Base-by-base conservation (phyloP, 2,888 invertebrate species). In the Aelia acuminata region DNA sequence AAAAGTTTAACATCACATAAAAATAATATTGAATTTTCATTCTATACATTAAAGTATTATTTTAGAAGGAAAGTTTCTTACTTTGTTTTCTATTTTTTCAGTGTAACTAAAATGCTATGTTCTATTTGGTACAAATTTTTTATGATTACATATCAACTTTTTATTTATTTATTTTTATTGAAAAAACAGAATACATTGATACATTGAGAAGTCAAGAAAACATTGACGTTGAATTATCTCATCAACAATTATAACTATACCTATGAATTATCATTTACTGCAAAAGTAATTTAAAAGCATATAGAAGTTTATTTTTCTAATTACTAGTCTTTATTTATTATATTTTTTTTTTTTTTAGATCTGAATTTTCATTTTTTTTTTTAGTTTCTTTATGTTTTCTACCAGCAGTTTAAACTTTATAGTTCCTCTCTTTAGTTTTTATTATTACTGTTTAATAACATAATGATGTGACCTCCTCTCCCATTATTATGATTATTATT, bases 361-460 rank as follows among this genome's bases (percentile, higher is more conserved):
- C 80, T 80, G 80, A 80, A 11, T 10, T 43, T 43, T 80, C 39
- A 43, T 22, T 80, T 1, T 39, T 80, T 80, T 80, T n/a, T 80
- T 43, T 39, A 4, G 43, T 43, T 75, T 1, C 10, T 43, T 80
- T 43, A 22, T 80, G 63, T 63, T 63, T 31, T 80, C 43, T 80
- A 80, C 80, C n/a, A 39, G 39, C 43, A 63, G 39, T 80, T 80
- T 39, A 80, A 75, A 80, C 43, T n/a, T n/a, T 43, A 80, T 43
- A 80, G 80, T 80, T 80, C 80, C 80, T 80, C n/a, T n/a, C 43
- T 80, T 80, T 80, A 80, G 80, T 80, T 80, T n/a, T 80, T 80
- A 43, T n/a, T 80, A 39, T 22, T 39, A 80, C 80, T n/a, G 80
- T 80, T 75, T 43, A 80, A 39, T 80, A 80, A 31, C 15, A 63